Percentiles rank a stretch among this genome's conserved stretches.
Conservation (phyloP, 1,140 invertebrate genomes). For the Telenomus remus region DNA sequence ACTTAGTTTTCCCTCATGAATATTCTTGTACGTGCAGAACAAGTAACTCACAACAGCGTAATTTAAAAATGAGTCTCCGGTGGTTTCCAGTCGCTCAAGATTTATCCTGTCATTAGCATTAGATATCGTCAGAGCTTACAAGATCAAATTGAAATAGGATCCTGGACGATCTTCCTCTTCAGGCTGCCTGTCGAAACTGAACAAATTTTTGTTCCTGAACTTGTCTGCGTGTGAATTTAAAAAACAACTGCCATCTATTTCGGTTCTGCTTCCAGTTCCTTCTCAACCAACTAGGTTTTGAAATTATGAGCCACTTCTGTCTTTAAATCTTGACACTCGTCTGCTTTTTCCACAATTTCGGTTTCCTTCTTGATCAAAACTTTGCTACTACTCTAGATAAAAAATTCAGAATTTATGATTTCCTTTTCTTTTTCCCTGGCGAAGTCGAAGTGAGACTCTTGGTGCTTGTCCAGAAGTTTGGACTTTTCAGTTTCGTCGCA, state of each 20-base stretch:
- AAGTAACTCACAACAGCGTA: conserved; percentile 98
- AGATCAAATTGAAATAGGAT: conserved; percentile 93
- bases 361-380: conserved; percentile 60
- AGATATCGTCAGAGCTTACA: conserved; percentile 98
- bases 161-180: conserved; percentile 86
- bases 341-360: conserved; percentile 2
- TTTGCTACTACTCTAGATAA: conserved; percentile 60
- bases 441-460: conserved; percentile 59
- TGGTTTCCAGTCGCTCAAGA: conserved; percentile 97
- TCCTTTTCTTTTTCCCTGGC: conserved; percentile 59
- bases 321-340: conserved; percentile 12
- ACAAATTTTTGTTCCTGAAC: conserved; percentile 69
- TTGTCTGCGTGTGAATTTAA: conserved; percentile 56
- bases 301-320: conserved; percentile 60
- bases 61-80: conserved; percentile 99
- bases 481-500: conserved; percentile 55
- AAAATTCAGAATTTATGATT: conserved; percentile 50
- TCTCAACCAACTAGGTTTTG: conserved; percentile 41
- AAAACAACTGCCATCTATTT: conserved; percentile 39
- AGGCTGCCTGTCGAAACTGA: conserved; percentile 91
- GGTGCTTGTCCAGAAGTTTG: conserved; percentile 57
- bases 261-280: conserved; percentile 22
- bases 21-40: conserved; percentile 95
- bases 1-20: conserved; percentile 98
- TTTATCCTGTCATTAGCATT: conserved; percentile 99